A percentile compares a stretch with the other conserved stretches of the same genome.
Evolutionary conservation across 2,113 vertebrate species (phyloP).

Genomic region (Centropus unirufus): DNA sequence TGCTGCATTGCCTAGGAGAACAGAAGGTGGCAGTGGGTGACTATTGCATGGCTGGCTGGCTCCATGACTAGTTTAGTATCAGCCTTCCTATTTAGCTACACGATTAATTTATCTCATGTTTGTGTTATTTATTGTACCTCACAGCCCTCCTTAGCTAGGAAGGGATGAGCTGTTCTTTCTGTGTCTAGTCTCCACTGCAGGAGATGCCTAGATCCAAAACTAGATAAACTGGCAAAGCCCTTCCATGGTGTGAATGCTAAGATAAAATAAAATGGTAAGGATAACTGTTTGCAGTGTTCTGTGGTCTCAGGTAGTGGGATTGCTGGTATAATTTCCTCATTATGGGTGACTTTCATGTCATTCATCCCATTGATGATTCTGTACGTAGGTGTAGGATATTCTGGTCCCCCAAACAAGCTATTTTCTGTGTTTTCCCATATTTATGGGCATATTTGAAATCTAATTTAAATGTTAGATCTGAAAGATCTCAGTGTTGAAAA

Average conservation of each 20-base stretch:
- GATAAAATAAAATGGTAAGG: neutral
- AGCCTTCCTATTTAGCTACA: neutral
- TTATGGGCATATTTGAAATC: neutral
- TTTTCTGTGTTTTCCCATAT: neutral
- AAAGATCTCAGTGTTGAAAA: neutral
- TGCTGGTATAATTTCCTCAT: neutral
- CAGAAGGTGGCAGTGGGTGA: constrained; percentile 54
- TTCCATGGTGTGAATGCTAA: neutral
- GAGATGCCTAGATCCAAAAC: neutral
- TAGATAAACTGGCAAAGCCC: neutral
- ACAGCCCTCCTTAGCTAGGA: neutral
- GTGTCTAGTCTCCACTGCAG: neutral
- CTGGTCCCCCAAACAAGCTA: neutral
- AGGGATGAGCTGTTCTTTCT: neutral
- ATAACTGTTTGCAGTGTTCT: neutral
- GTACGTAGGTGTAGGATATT: neutral
- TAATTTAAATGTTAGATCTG: neutral
- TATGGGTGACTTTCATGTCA: neutral
- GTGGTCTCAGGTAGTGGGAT: neutral
- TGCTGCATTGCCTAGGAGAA: neutral
- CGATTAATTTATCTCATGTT: neutral
- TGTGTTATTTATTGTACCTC: neutral
- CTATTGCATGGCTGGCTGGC: neutral
- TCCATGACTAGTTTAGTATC: neutral
- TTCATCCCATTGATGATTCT: neutral